A percentile compares a stretch with the other conserved stretches of the same genome.
Evolutionary conservation across 2,888 invertebrate genomes (phyloP).

Genomic region (Orthosia gracilis): DNA sequence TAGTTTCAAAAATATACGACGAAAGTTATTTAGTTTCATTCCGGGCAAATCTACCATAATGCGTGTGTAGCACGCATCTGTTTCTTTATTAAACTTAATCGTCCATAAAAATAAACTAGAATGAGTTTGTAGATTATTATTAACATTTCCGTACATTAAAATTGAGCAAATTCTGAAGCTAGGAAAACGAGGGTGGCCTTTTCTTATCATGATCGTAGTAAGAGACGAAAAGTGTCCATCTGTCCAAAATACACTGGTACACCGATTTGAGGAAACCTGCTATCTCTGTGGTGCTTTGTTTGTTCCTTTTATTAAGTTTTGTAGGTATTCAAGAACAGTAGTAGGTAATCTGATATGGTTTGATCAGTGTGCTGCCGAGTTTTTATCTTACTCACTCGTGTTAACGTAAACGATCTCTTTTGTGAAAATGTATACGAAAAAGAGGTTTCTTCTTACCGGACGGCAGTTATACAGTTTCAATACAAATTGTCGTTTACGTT

Average conservation of each 20-base stretch:
- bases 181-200: constrained; percentile 3
- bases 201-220: constrained; percentile 10
- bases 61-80: constrained; percentile 45
- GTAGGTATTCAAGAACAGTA: not conserved
- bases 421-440: too few species aligned
- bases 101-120: constrained; percentile 41
- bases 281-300: not conserved
- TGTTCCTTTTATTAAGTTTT: not conserved
- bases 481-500: too few species aligned
- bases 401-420: too few species aligned
- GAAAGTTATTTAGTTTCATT: constrained; percentile 22
- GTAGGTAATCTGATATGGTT: not conserved
- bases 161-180: constrained; percentile 13
- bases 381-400: too few species aligned
- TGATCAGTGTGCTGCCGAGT: too few species aligned
- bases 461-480: too few species aligned
- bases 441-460: too few species aligned
- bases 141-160: constrained; percentile 46
- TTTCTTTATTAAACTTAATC: constrained; percentile 41
- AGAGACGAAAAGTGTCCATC: constrained; percentile 7
- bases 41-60: constrained; percentile 21
- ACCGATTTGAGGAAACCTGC: not conserved
- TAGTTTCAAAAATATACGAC: constrained; percentile 24
- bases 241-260: not conserved
- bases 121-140: constrained; percentile 43